These are phyloP conservation scores for Batillaria attramentaria DNA, from an alignment of 1,140 invertebrate genomes.

Conservation along the genomic window DNA sequence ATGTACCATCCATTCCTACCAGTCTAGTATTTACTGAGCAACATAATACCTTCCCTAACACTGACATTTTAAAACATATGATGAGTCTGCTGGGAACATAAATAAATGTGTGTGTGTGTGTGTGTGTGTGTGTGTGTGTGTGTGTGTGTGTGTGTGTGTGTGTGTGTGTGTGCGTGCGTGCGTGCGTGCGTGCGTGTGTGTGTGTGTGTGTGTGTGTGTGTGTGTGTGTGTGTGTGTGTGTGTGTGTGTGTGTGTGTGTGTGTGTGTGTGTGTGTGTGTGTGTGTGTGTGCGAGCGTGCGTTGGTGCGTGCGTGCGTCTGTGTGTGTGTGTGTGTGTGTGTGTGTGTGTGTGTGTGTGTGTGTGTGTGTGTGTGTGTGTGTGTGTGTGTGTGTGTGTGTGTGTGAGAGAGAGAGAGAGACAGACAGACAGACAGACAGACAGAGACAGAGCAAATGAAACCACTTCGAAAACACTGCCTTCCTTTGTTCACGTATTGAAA, in stretches of 20 bases:
- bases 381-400: no score
- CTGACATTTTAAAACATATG: no score
- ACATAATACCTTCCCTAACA: no score
- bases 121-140: no score
- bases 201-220: neutral
- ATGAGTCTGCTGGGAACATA: no score
- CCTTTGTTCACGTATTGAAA: neutral
- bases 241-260: neutral
- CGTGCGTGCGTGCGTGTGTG: neutral
- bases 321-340: neutral
- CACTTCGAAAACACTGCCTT: neutral
- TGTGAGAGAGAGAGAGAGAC: neutral
- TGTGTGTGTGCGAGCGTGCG: neutral
- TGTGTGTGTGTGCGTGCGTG: no score
- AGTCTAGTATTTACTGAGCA: no score
- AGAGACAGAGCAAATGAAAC: neutral
- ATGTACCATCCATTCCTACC: no score
- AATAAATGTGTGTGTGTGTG: no score
- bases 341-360: conserved; percentile 2
- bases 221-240: neutral
- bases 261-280: no score
- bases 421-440: neutral
- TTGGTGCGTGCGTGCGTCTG: neutral
- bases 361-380: conserved; percentile 2
- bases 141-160: no score